phyloP scores from a whole-genome alignment of 2,113 vertebrate species.

The Actenoides hombroni region DNA sequence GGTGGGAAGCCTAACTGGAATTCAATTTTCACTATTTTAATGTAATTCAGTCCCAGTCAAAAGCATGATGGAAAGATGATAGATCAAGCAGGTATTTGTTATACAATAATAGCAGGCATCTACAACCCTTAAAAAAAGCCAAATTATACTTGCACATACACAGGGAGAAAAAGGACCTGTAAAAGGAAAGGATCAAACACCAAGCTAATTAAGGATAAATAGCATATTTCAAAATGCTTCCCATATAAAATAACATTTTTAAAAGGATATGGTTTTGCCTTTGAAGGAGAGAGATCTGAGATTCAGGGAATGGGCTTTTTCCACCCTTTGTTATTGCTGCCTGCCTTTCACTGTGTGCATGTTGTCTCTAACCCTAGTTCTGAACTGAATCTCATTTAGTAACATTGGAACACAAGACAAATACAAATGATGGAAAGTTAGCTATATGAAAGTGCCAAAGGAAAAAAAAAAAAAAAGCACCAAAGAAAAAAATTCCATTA shows the following conservation, averaged over 20 bases:
- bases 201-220: background rate
- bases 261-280: background rate
- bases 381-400: conserved; percentile 30
- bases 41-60: background rate
- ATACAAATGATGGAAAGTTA: conserved; percentile 2
- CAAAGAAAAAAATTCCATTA: background rate
- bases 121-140: background rate
- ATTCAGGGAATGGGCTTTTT: background rate
- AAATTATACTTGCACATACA: background rate
- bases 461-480: too few species aligned
- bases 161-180: background rate
- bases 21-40: background rate
- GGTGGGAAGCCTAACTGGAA: background rate
- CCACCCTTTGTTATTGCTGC: background rate
- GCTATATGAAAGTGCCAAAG: background rate
- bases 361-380: conserved; percentile 15
- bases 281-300: background rate
- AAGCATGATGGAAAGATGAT: background rate
- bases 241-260: background rate
- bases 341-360: background rate
- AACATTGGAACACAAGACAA: background rate
- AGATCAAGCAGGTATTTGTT: background rate
- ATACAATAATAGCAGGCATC: background rate
- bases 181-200: background rate
- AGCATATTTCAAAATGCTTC: background rate